These are phyloP conservation scores for Apodemia duryi DNA, from an alignment of 2,888 invertebrate genomes.

Conservation along the genomic window DNA sequence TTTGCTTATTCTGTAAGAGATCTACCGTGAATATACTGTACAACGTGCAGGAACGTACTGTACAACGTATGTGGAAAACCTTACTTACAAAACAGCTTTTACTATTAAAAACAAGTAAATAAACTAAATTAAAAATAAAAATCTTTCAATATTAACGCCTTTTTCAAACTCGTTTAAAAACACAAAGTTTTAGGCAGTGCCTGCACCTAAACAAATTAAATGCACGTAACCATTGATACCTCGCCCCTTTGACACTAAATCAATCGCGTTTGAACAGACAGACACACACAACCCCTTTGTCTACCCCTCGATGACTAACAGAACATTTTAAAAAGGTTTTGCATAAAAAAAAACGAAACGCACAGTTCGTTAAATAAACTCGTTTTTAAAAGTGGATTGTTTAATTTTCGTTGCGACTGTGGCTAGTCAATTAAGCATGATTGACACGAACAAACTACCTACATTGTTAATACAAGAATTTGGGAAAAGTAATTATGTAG, in stretches of 20 bases:
- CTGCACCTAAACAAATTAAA: slow-evolving; percentile 46
- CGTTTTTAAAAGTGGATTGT: slow-evolving; percentile 45
- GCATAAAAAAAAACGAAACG: slow-evolving; percentile 2
- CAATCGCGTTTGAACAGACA: slow-evolving; percentile 63
- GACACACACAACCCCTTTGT: slow-evolving; percentile 58
- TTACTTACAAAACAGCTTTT: too few relatives aligned
- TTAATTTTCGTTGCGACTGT: slow-evolving; percentile 47
- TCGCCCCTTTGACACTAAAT: slow-evolving; percentile 55
- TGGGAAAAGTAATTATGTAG: too few relatives aligned
- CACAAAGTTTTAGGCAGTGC: slow-evolving; percentile 22
- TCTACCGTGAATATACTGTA: too few relatives aligned
- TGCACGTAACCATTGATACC: slow-evolving; percentile 42
- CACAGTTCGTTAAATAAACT: slow-evolving; percentile 15
- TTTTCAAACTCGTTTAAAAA: background rate
- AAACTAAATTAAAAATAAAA: too few relatives aligned
- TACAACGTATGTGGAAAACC: too few relatives aligned
- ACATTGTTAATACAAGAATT: background rate
- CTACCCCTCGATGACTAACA: slow-evolving; percentile 60
- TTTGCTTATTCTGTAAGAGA: too few relatives aligned
- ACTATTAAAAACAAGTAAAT: too few relatives aligned
- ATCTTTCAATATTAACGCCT: background rate
- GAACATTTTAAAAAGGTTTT: slow-evolving; percentile 40
- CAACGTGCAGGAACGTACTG: too few relatives aligned
- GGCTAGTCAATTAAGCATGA: slow-evolving; percentile 62
- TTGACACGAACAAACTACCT: slow-evolving; percentile 45